Conservation (phyloP, 2,888 invertebrate species). For the Deroplatys truncata region DNA sequence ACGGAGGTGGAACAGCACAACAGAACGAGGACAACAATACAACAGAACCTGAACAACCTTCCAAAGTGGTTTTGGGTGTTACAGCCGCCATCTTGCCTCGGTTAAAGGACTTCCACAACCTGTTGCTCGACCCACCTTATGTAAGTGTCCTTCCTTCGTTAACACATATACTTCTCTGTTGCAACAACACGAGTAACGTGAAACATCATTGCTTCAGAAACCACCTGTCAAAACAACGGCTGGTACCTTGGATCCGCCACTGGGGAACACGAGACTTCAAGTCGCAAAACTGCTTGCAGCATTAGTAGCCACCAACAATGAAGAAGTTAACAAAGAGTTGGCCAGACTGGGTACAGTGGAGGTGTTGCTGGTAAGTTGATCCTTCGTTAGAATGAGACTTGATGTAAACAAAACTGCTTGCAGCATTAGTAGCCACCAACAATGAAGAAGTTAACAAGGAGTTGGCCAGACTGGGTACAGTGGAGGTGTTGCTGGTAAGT, state of each 20-base stretch:
- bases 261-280: conserved; percentile 77
- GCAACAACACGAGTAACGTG: too few species aligned
- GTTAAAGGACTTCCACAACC: conserved; percentile 64
- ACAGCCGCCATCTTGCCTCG: conserved; percentile 60
- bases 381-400: too few species aligned
- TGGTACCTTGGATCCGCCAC: conserved; percentile 66
- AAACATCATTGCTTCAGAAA: conserved; percentile 46
- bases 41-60: conserved; percentile 54
- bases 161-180: too few species aligned
- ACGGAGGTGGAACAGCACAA: background rate
- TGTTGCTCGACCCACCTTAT: conserved; percentile 66
- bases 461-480: conserved; percentile 53
- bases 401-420: conserved; percentile 73
- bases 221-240: conserved; percentile 63
- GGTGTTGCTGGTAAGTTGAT: conserved; percentile 50
- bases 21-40: conserved; percentile 3
- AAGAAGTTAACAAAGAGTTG: conserved; percentile 65
- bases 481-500: conserved; percentile 54
- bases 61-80: conserved; percentile 58
- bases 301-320: conserved; percentile 67
- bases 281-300: conserved; percentile 75
- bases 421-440: conserved; percentile 69
- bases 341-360: conserved; percentile 52
- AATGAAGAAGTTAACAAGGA: conserved; percentile 67
- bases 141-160: conserved; percentile 44